phyloP scores from a whole-genome alignment of 2,113 vertebrate species.

The Tretioscincus oriximinensis region DNA sequence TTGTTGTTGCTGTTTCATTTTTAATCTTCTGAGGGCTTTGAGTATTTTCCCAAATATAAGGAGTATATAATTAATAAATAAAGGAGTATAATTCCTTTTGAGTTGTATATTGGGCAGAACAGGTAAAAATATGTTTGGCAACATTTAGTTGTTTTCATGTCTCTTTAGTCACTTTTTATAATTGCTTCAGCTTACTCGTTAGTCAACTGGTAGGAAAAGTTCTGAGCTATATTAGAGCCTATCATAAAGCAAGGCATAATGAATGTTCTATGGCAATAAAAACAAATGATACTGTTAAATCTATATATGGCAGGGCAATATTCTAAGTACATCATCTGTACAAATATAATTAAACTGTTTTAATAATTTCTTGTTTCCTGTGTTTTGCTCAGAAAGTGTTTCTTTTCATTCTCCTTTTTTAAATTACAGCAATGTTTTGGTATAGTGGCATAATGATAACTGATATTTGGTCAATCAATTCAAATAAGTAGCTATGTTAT shows the following conservation, averaged over 20 bases:
- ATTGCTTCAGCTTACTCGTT: constrained; percentile 46
- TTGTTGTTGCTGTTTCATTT: no score
- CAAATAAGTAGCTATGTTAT: neutral
- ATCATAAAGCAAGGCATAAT: constrained; percentile 53
- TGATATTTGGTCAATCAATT: constrained; percentile 9
- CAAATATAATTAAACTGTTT: constrained; percentile 43
- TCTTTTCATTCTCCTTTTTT: constrained; percentile 9
- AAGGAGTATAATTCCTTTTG: constrained; percentile 8
- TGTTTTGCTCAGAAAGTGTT: constrained; percentile 20
- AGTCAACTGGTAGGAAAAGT: constrained; percentile 56
- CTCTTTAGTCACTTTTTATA: constrained; percentile 57
- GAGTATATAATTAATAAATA: no score
- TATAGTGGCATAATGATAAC: constrained; percentile 20
- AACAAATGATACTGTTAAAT: constrained; percentile 61
- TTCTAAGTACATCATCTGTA: constrained; percentile 45
- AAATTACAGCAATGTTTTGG: neutral
- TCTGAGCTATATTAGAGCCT: constrained; percentile 48
- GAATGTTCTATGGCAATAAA: constrained; percentile 58
- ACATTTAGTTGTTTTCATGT: constrained; percentile 53
- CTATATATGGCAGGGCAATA: constrained; percentile 53
- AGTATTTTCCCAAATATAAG: neutral
- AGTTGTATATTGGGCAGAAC: constrained; percentile 39
- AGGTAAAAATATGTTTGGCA: constrained; percentile 41
- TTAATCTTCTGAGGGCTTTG: no score
- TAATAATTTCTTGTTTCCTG: neutral